Evolutionary conservation across 1,140 invertebrate genomes (phyloP).

Genomic region (Listronotus oregonensis): DNA sequence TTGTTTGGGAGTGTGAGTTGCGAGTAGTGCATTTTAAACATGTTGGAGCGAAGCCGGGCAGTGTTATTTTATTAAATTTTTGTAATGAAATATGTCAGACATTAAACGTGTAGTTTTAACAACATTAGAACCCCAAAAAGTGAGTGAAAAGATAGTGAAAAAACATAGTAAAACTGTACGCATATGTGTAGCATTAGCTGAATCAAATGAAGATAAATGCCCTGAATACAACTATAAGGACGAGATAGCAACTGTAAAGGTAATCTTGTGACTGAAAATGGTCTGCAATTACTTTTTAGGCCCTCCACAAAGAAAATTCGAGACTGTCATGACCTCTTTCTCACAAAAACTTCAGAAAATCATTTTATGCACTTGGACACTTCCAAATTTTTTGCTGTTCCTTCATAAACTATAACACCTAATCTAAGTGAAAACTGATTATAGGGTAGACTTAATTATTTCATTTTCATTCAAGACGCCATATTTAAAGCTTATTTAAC

Average conservation of each 20-base stretch:
- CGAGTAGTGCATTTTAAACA: conserved; percentile 52
- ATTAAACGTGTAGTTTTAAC: conserved; percentile 49
- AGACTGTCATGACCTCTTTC: conserved; percentile 22
- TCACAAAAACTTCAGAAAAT: conserved; percentile 5
- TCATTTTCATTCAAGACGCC: conserved; percentile 47
- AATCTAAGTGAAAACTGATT: conserved; percentile 27
- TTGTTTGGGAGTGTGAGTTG: conserved; percentile 38
- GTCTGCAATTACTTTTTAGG: conserved; percentile 46
- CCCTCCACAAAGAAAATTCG: conserved; percentile 7
- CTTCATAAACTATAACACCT: background rate
- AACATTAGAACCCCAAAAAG: conserved; percentile 49
- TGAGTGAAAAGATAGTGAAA: conserved; percentile 44
- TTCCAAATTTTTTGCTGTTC: background rate
- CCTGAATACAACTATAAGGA: conserved; percentile 70
- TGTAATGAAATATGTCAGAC: conserved; percentile 55
- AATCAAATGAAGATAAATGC: conserved; percentile 68
- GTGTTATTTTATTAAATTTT: conserved; percentile 48
- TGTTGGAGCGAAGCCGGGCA: conserved; percentile 53
- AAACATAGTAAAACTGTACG: conserved; percentile 57
- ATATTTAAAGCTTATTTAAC: conserved; percentile 50
- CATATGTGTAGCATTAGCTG: conserved; percentile 63
- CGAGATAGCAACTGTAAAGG: conserved; percentile 65
- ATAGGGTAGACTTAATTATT: conserved; percentile 38
- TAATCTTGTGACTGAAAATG: conserved; percentile 60
- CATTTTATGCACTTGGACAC: background rate